A percentile compares a stretch with the other conserved stretches of the same genome.
These are phyloP conservation scores for Chloromyia formosa DNA, from an alignment of 2,888 invertebrate genomes.

Conservation along the genomic window DNA sequence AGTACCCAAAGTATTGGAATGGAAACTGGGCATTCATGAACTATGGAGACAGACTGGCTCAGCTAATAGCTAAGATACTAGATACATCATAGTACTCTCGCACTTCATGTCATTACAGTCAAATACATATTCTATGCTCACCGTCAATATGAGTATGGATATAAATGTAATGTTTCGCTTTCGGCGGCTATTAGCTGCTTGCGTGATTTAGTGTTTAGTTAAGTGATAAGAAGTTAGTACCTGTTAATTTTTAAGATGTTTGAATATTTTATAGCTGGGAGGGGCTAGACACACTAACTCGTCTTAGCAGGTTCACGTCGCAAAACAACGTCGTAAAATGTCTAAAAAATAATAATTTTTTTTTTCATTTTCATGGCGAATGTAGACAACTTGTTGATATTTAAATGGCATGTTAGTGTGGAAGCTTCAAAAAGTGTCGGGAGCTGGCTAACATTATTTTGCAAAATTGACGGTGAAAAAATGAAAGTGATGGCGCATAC, in stretches of 20 bases:
- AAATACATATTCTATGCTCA: slow-evolving; percentile 2
- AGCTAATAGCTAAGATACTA: neutral
- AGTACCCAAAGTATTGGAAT: too few species aligned
- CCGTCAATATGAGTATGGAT: neutral
- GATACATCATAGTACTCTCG: neutral
- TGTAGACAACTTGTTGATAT: neutral
- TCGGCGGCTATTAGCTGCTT: slow-evolving; percentile 32
- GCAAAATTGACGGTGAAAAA: too few species aligned
- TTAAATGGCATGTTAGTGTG: neutral
- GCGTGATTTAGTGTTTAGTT: slow-evolving; percentile 35
- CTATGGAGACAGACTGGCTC: neutral
- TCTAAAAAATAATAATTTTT: neutral
- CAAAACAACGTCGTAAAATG: neutral
- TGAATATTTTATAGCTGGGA: slow-evolving; percentile 31
- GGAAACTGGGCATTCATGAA: neutral
- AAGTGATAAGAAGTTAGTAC: slow-evolving; percentile 33
- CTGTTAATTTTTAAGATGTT: slow-evolving; percentile 33
- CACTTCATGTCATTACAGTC: neutral
- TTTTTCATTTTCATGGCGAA: slow-evolving; percentile 1
- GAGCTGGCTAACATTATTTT: too few species aligned
- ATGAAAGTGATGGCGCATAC: too few species aligned
- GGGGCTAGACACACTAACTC: slow-evolving; percentile 16
- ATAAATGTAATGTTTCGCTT: slow-evolving; percentile 18
- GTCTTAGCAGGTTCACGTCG: neutral
- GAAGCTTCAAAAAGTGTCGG: neutral